A percentile compares a stretch with the other conserved stretches of the same genome.
Conservation (phyloP, 2,113 vertebrate genomes). For the Tachycineta bicolor region DNA sequence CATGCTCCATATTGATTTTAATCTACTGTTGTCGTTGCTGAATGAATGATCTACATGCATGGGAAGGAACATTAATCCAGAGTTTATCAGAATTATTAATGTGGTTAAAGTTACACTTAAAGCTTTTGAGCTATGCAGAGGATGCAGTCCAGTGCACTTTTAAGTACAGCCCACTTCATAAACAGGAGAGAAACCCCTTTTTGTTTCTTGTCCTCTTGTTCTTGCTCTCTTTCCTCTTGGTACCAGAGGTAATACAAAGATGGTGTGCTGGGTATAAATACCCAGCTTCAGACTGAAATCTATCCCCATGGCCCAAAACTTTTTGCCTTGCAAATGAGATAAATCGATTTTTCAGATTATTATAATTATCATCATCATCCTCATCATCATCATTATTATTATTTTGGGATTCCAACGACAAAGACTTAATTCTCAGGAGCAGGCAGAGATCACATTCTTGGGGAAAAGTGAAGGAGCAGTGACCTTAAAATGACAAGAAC, state of each 20-base stretch:
- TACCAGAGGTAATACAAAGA: background rate
- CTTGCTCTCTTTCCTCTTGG: background rate
- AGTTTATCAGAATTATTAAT: background rate
- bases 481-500: background rate
- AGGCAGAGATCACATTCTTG: background rate
- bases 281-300: background rate
- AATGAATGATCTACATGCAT: background rate
- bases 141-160: background rate
- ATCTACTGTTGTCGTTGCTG: background rate
- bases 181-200: background rate
- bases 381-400: no score
- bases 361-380: no score
- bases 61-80: background rate
- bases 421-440: background rate
- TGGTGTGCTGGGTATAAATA: background rate
- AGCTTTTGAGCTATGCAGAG: background rate
- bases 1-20: background rate
- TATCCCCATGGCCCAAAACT: background rate
- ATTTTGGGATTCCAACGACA: background rate
- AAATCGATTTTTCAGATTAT: background rate
- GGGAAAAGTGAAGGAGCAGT: accelerated
- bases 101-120: background rate
- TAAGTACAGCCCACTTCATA: background rate
- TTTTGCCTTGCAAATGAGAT: background rate
- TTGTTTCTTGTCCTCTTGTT: background rate